phyloP scores from a whole-genome alignment of 2,797 vertebrate genomes.

The Buceros bicornis region DNA sequence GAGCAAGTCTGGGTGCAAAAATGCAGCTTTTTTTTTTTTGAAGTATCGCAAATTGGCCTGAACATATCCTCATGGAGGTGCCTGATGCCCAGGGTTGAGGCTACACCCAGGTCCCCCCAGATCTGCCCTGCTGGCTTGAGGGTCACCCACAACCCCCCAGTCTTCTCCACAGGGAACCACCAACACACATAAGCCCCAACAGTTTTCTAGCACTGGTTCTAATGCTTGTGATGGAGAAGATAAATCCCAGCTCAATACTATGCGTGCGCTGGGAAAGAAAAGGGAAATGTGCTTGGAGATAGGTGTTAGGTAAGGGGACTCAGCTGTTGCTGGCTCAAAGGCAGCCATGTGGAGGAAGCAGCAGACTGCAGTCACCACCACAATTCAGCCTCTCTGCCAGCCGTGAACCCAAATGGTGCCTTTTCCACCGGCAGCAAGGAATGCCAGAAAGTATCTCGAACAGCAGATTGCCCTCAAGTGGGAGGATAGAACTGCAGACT shows the following conservation, averaged over 20 bases:
- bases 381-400: accelerated
- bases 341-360: not conserved
- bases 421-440: not conserved
- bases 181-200: not conserved
- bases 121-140: not conserved
- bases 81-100: not conserved
- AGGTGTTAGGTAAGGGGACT: not conserved
- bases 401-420: accelerated
- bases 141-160: accelerated
- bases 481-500: not conserved
- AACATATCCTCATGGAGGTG: not conserved
- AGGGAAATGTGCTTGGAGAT: not conserved
- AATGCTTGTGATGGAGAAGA: not conserved
- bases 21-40: not conserved
- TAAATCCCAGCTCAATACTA: not conserved
- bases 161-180: not conserved
- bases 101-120: not conserved
- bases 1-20: not conserved
- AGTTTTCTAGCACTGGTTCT: not conserved
- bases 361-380: not conserved
- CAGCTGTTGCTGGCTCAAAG: not conserved
- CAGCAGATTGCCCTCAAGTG: not conserved
- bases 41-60: not conserved
- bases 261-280: not conserved
- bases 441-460: not conserved